These are phyloP conservation scores for Crotalus adamanteus DNA, from an alignment of 2,797 vertebrate species.

Conservation along the genomic window DNA sequence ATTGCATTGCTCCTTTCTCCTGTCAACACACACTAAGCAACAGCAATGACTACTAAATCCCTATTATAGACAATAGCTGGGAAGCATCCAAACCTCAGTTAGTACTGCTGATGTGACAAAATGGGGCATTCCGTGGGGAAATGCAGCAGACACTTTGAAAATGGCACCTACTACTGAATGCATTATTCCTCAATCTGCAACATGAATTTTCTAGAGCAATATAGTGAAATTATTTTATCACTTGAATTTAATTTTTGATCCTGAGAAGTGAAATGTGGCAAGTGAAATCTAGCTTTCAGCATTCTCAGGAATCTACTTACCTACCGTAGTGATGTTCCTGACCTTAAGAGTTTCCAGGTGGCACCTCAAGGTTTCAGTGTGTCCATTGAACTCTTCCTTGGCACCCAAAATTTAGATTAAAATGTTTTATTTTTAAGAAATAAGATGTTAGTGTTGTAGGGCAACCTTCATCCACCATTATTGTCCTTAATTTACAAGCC, in stretches of 20 bases:
- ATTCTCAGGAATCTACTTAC: not conserved
- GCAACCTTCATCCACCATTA: not conserved
- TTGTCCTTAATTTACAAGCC: not conserved
- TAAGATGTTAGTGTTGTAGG: not conserved
- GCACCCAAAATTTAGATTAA: not conserved
- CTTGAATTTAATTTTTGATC: not conserved
- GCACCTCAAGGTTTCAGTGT: not conserved
- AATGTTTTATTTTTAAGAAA: not conserved
- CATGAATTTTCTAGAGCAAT: not conserved
- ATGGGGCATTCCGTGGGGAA: not conserved
- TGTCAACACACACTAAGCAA: not conserved
- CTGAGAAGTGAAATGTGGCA: not conserved
- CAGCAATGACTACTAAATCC: not conserved
- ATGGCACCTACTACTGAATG: not conserved
- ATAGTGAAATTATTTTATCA: not conserved
- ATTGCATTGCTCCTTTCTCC: not conserved
- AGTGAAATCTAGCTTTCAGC: not conserved
- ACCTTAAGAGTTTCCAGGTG: not conserved
- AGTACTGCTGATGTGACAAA: not conserved
- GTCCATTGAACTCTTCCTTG: not conserved
- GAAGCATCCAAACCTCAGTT: not conserved
- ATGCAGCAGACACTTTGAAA: not conserved
- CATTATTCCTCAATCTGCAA: not conserved
- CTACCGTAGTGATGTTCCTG: not conserved
- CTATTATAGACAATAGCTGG: not conserved